Conservation (phyloP, 2,888 invertebrate genomes). For the Nebria salina region DNA sequence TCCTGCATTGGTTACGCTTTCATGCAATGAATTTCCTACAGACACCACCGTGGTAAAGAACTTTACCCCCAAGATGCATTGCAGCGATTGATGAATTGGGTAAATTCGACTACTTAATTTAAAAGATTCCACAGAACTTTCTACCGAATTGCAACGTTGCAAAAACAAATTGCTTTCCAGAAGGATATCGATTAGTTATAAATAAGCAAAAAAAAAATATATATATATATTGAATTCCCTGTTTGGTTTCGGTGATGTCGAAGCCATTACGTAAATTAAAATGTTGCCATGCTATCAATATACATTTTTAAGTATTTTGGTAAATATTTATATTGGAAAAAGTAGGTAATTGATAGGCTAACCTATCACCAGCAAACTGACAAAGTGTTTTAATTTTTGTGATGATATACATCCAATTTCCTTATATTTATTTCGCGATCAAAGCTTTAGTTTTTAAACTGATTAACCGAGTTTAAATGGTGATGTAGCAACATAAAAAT, state of each 20-base stretch:
- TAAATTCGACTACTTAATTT: background rate
- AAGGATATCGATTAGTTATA: background rate
- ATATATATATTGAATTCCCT: background rate
- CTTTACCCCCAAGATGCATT: background rate
- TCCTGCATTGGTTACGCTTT: background rate
- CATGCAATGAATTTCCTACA: background rate
- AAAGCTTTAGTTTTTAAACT: background rate
- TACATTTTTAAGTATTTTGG: background rate
- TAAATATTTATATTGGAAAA: background rate
- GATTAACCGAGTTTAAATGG: background rate
- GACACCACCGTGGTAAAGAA: background rate
- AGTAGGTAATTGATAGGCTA: background rate
- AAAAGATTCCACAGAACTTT: conserved; percentile 1
- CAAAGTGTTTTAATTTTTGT: too few relatives aligned
- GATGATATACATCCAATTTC: too few relatives aligned
- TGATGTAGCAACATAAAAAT: background rate
- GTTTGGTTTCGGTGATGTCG: conserved; percentile 1
- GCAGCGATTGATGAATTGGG: background rate
- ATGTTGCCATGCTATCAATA: background rate
- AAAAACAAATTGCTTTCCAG: background rate
- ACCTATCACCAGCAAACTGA: background rate
- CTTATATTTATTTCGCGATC: too few relatives aligned
- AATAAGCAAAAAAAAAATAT: background rate
- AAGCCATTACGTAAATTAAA: background rate
- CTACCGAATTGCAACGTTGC: background rate